Conservation (phyloP, 2,797 vertebrate genomes). For the Chromobotia macracanthus region DNA sequence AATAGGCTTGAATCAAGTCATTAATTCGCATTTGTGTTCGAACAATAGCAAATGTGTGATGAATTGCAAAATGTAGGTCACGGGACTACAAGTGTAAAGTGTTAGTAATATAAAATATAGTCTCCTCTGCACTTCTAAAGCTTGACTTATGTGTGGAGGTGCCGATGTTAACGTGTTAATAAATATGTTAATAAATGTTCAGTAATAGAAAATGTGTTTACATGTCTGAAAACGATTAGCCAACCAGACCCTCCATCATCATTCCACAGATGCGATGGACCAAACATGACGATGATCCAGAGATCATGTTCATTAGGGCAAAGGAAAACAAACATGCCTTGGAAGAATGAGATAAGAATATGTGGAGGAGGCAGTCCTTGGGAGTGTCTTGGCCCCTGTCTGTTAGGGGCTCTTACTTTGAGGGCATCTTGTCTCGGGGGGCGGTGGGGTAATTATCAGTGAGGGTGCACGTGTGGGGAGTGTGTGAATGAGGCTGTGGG, state of each 20-base stretch:
- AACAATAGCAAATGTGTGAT: background rate
- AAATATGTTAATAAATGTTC: no score
- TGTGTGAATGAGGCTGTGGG: constrained; percentile 46
- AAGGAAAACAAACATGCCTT: constrained; percentile 74
- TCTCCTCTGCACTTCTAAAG: no score
- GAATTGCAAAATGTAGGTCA: background rate
- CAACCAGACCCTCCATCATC: no score
- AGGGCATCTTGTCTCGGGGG: constrained; percentile 69
- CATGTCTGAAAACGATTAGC: no score
- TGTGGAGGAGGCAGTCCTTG: constrained; percentile 59
- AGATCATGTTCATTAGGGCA: constrained; percentile 70
- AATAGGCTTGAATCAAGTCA: no score
- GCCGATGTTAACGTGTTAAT: no score
- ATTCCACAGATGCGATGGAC: constrained; percentile 14
- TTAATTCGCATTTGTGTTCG: background rate
- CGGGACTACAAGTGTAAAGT: no score
- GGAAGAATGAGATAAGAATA: constrained; percentile 62
- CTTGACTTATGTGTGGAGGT: no score
- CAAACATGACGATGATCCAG: constrained; percentile 27
- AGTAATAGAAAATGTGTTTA: no score
- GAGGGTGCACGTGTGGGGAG: constrained; percentile 60
- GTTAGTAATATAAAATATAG: no score
- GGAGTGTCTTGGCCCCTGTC: constrained; percentile 70
- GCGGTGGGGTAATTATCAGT: constrained; percentile 73
- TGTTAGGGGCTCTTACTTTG: constrained; percentile 70